Conservation (phyloP, 1,140 invertebrate species). For the Phortica variegata region DNA sequence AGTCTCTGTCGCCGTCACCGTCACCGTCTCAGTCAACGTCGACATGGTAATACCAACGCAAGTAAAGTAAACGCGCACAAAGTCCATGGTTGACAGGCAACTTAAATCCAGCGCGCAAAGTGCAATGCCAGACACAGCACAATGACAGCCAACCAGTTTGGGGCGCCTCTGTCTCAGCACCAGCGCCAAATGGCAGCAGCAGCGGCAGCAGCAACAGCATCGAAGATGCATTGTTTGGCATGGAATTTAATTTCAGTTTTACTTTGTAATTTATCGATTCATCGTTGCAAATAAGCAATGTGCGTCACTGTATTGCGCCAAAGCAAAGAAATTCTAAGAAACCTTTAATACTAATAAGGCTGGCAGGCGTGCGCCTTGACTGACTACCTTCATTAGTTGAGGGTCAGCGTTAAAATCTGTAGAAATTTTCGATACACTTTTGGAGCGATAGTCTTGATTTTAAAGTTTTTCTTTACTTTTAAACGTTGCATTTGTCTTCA, state of each 20-base stretch:
- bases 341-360: slow-evolving; percentile 9
- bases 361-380: slow-evolving; percentile 7
- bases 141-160: slow-evolving; percentile 10
- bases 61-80: slow-evolving; percentile 21
- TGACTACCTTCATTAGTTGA: slow-evolving; percentile 52
- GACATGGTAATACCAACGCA: slow-evolving; percentile 45
- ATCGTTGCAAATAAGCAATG: too few relatives aligned
- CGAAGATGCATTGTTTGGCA: slow-evolving; percentile 54
- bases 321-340: slow-evolving; percentile 22
- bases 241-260: slow-evolving; percentile 56
- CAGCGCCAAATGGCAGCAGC: slow-evolving; percentile 6
- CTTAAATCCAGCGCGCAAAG: slow-evolving; percentile 51
- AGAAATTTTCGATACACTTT: slow-evolving; percentile 15
- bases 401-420: slow-evolving; percentile 32
- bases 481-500: slow-evolving; percentile 46
- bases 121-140: slow-evolving; percentile 26
- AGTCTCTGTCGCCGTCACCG: slow-evolving; percentile 40
- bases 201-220: slow-evolving; percentile 18
- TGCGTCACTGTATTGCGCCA: slow-evolving; percentile 17
- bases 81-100: slow-evolving; percentile 40
- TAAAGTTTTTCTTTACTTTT: slow-evolving; percentile 9
- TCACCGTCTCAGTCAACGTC: slow-evolving; percentile 41
- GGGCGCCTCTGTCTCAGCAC: slow-evolving; percentile 1
- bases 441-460: slow-evolving; percentile 22
- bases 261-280: slow-evolving; percentile 55